Conservation (phyloP, 2,888 invertebrate genomes). For the Syrphus vitripennis region DNA sequence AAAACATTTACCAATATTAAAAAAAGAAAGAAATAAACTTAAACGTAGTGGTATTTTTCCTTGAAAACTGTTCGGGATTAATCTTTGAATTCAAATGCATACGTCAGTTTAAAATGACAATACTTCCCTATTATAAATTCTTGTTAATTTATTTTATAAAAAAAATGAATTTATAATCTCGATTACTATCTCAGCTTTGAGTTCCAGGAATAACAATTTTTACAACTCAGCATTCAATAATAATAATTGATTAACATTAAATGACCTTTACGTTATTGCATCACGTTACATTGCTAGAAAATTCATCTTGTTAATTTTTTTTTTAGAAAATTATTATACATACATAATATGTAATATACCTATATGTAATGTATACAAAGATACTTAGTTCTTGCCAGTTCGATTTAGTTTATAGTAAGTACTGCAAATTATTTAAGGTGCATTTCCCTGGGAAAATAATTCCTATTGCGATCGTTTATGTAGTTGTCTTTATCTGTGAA, state of each 20-base stretch:
- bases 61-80: not conserved
- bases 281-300: not conserved
- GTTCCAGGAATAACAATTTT: not conserved
- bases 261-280: not conserved
- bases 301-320: not conserved
- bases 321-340: not conserved
- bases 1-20: too few species aligned
- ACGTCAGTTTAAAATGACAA: not conserved
- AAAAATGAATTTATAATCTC: not conserved
- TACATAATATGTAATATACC: too few species aligned
- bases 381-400: too few species aligned
- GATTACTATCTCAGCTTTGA: not conserved
- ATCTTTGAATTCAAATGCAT: not conserved
- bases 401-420: too few species aligned
- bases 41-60: too few species aligned
- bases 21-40: too few species aligned
- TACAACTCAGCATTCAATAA: not conserved
- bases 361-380: too few species aligned
- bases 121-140: not conserved
- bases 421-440: too few species aligned
- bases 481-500: too few species aligned
- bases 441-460: too few species aligned
- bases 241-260: not conserved
- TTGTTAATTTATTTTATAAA: not conserved
- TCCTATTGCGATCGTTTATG: too few species aligned